phyloP scores from a whole-genome alignment of 2,113 vertebrate genomes.

The Antennarius striatus region DNA sequence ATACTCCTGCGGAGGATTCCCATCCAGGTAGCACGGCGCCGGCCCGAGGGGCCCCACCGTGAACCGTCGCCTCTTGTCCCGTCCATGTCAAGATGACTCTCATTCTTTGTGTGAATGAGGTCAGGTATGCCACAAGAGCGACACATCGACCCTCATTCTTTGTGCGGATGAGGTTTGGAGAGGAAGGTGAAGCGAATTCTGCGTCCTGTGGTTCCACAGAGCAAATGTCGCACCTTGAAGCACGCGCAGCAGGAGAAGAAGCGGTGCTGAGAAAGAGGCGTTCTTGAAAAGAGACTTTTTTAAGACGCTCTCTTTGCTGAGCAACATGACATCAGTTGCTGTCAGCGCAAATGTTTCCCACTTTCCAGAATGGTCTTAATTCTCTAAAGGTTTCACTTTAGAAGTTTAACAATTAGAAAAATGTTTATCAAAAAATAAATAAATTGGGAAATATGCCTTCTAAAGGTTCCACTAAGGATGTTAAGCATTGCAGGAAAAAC shows the following conservation, averaged over 20 bases:
- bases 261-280: constrained; percentile 79
- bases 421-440: constrained; percentile 21
- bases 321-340: constrained; percentile 70
- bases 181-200: constrained; percentile 78
- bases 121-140: constrained; percentile 76
- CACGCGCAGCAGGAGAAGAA: constrained; percentile 81
- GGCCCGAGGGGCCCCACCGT: constrained; percentile 62
- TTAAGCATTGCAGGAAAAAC: no score
- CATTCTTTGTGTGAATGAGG: constrained; percentile 82
- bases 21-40: constrained; percentile 75
- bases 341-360: constrained; percentile 67
- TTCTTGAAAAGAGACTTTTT: constrained; percentile 75
- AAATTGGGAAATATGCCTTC: constrained; percentile 1
- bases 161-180: constrained; percentile 86
- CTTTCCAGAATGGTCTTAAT: constrained; percentile 78
- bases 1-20: constrained; percentile 78
- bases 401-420: constrained; percentile 66
- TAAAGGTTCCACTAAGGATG: constrained; percentile 60
- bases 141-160: constrained; percentile 83
- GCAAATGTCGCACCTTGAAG: constrained; percentile 70
- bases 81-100: constrained; percentile 79
- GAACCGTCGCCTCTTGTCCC: constrained; percentile 71
- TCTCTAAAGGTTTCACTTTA: constrained; percentile 83
- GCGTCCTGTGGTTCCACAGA: constrained; percentile 58
- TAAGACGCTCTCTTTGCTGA: constrained; percentile 67